Evolutionary conservation across 2,888 invertebrate species (phyloP), one percentile per base, ranked within the genome.

Genomic region (Fragum fragum): DNA sequence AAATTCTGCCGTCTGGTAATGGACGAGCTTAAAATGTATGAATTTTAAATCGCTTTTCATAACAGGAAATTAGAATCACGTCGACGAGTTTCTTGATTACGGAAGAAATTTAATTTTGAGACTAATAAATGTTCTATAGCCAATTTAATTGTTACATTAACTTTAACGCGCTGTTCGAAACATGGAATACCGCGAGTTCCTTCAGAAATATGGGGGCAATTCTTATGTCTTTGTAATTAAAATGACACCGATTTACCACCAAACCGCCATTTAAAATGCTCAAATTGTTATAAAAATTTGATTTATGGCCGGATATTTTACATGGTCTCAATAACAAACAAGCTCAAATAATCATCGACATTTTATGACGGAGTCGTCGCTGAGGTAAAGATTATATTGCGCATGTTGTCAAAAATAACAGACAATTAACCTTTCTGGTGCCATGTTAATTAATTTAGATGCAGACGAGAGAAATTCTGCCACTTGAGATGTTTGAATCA

Each of bases 191-290:
- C 47, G 14, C 14, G 47, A n/a, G 47, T 47, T 47, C 47, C 47
- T 47, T 47, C n/a, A 47, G 47, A n/a, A 47, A 47, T 47, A 47
- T 47, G 47, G 47, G 47, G 47, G 47, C 47, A 47, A 47, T 47
- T 47, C 47, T 47, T 47, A 47, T 47, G 47, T 47, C 47, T 47
- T 47, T 47, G 47, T 47, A 47, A 47, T 47, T 47, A 47, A 47
- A 47, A 47, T n/a, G 47, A 47, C 47, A 47, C 47, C 47, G 47
- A 3, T 47, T 47, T 9, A 47, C 14, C n/a, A n/a, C 47, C 14
- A 3, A 47, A 18, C 14, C n/a, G 47, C 47, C 47, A 47, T n/a
- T 47, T 18, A 47, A 47, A 47, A n/a, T 47, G 47, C 47, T 47
- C 47, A 47, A 47, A 47, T 47, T 47, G 47, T 47, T 5, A 47